A percentile compares a stretch with the other conserved stretches of the same genome.
These are phyloP conservation scores for Mercenaria mercenaria DNA, from an alignment of 1,140 invertebrate species.

Conservation along the genomic window DNA sequence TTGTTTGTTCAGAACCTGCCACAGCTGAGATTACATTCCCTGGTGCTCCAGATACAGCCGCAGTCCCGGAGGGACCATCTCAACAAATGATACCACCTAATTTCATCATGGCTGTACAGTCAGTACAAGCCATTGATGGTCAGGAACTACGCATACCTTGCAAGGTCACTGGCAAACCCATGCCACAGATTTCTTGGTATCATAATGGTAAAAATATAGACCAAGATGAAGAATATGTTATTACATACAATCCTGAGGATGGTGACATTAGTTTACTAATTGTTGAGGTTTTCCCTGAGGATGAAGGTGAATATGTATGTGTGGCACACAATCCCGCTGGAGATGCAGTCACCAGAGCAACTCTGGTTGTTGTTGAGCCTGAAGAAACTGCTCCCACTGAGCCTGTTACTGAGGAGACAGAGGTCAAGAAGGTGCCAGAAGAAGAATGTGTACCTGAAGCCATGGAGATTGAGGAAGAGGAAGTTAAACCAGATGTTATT, in stretches of 20 bases:
- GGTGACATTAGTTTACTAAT: constrained; percentile 85
- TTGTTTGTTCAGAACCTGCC: constrained; percentile 76
- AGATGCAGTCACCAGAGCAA: constrained; percentile 91
- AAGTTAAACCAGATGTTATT: constrained; percentile 74
- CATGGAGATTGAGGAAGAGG: constrained; percentile 72
- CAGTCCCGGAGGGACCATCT: constrained; percentile 75
- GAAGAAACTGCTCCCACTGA: constrained; percentile 74
- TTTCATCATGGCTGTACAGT: constrained; percentile 78
- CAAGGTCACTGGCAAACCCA: constrained; percentile 82
- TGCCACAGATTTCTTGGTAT: constrained; percentile 85
- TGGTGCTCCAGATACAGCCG: constrained; percentile 61
- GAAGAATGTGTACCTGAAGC: constrained; percentile 68
- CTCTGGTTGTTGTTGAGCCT: constrained; percentile 83
- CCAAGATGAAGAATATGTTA: constrained; percentile 85
- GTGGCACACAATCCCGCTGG: constrained; percentile 95
- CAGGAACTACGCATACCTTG: constrained; percentile 82
- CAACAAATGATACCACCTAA: constrained; percentile 83
- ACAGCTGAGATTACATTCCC: constrained; percentile 74
- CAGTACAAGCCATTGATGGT: constrained; percentile 81
- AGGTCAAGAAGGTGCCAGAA: constrained; percentile 52
- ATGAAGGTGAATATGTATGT: constrained; percentile 89
- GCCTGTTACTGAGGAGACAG: constrained; percentile 59
- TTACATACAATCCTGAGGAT: constrained; percentile 83
- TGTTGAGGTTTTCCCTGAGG: constrained; percentile 86
- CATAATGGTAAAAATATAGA: constrained; percentile 85